Evolutionary conservation across 2,888 invertebrate species (phyloP).

Genomic region (Rhabditoides inermis): DNA sequence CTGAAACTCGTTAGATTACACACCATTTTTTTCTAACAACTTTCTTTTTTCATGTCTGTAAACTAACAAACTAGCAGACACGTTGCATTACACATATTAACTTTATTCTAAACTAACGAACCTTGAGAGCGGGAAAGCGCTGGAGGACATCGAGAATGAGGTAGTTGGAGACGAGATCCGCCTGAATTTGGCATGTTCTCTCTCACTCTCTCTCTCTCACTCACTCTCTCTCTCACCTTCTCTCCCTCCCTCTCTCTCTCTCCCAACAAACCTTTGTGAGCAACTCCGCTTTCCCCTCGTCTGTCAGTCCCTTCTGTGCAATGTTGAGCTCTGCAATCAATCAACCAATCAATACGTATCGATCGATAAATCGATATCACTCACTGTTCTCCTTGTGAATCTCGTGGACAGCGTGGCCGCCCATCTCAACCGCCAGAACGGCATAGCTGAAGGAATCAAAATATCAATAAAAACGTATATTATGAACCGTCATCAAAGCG

Average conservation of each 20-base stretch:
- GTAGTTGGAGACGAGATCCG: conserved; percentile 50
- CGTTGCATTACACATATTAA: too few species aligned
- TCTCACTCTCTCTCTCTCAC: too few species aligned
- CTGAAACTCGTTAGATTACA: conserved; percentile 15
- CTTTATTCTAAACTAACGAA: conserved; percentile 10
- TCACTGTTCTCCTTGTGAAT: conserved; percentile 38
- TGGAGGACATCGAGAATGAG: conserved; percentile 43
- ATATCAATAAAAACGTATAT: too few species aligned
- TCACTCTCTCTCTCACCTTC: too few species aligned
- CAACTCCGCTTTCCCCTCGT: conserved; percentile 49
- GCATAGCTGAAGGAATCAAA: conserved; percentile 43
- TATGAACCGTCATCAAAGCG: too few species aligned
- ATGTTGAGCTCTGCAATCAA: conserved; percentile 26
- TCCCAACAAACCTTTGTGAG: too few species aligned
- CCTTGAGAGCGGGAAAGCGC: conserved; percentile 42
- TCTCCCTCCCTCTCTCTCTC: too few species aligned
- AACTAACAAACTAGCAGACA: too few species aligned
- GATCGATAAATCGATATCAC: not conserved
- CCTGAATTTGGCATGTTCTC: too few species aligned
- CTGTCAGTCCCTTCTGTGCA: conserved; percentile 39
- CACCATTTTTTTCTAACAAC: not conserved
- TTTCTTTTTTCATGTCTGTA: too few species aligned
- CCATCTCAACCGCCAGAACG: conserved; percentile 46
- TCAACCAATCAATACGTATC: not conserved
- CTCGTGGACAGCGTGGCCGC: conserved; percentile 44